phyloP scores from a whole-genome alignment of 2,797 vertebrate species.

The Trematomus bernacchii region DNA sequence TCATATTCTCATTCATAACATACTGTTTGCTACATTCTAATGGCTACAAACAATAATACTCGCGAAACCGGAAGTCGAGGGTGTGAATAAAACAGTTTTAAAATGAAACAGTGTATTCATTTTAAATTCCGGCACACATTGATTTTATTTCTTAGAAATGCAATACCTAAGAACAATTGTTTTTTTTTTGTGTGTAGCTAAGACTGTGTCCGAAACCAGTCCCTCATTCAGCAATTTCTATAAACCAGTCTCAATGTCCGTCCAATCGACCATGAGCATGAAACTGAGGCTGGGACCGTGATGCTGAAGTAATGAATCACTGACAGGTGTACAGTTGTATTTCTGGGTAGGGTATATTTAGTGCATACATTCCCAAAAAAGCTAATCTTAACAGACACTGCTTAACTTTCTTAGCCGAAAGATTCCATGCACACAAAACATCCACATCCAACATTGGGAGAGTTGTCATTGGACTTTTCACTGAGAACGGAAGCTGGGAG shows the following conservation, averaged over 20 bases:
- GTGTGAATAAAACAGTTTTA: no score
- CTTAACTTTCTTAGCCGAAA: neutral
- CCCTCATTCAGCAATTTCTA: neutral
- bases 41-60: no score
- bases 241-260: neutral
- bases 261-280: neutral
- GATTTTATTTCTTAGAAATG: no score
- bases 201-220: neutral
- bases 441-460: neutral
- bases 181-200: neutral
- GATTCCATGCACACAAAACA: neutral
- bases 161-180: no score
- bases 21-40: no score
- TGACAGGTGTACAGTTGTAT: neutral
- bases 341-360: neutral
- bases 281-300: neutral
- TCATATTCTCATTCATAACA: no score
- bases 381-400: neutral
- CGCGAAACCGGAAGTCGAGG: no score
- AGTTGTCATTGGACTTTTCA: neutral
- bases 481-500: slow-evolving; percentile 39
- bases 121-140: no score
- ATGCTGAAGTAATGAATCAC: neutral
- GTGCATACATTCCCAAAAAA: neutral
- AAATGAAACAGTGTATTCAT: no score